Evolutionary conservation across 2,888 invertebrate species (phyloP), one percentile per base, ranked within the genome.

Genomic region (Cremastinae sp.): DNA sequence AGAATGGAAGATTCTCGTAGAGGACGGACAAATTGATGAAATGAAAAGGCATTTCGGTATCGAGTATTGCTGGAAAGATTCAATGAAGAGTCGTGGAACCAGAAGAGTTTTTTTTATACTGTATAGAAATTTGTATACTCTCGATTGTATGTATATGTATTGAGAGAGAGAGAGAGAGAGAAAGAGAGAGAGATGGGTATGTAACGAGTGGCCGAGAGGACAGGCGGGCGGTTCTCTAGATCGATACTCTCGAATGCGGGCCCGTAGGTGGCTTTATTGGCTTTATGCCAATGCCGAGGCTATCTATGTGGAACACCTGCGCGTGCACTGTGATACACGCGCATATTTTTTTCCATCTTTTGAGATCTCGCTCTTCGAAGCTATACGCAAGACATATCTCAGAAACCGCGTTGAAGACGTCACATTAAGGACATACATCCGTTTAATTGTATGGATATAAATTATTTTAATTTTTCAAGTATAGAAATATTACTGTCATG

Each of bases 281-380:
- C 85, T 83, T 83, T 83, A 83, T 85, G 87, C 87, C 87, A 88
- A 87, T 87, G 84, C 82, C 83, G 59, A 45, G 80, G 83, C 86
- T 87, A 88, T 88, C 87, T 87, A 86, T 87, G 84, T 86, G 85
- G 85, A 87, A 86, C 87, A 87, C 87, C 87, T 87, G 87, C 84
- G 85, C 85, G 83, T 83, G 82, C 81, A 74, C 71, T 71, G 56
- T 35, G 51, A 18, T 55, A 47, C 16, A 61, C 35, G 66, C 28
- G 43, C 28, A 59, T 49, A 64, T 37, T 35, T n/a, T n/a, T 64
- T 39, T 51, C 9, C 39, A 20, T 47, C 12, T 53, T n/a, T 41
- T 65, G 64, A 59, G 65, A 45, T 75, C 71, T 71, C 43, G 47
- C 55, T 65, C 35, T 55, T 39, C 28, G 69, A 53, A 51, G 47